phyloP scores from a whole-genome alignment of 1,140 invertebrate genomes.

The Drosophila nigrodunni region DNA sequence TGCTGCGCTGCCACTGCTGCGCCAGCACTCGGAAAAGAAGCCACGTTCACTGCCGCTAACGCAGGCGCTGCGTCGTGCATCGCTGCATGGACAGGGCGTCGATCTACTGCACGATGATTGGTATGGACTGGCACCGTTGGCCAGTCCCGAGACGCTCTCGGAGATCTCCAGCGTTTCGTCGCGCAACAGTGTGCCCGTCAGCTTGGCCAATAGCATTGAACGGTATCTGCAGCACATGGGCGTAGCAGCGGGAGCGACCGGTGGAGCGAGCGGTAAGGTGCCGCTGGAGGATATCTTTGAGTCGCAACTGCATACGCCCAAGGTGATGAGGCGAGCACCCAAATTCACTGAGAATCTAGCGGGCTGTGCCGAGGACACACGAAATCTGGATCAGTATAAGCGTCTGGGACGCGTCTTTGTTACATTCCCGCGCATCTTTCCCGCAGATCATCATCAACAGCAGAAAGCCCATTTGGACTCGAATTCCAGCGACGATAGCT shows the following conservation, averaged over 20 bases:
- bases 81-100: slow-evolving; percentile 72
- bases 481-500: slow-evolving; percentile 81
- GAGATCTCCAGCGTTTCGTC: slow-evolving; percentile 90
- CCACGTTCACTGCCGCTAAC: slow-evolving; percentile 58
- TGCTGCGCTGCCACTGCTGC: slow-evolving; percentile 44
- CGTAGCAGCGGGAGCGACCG: slow-evolving; percentile 12
- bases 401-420: slow-evolving; percentile 81
- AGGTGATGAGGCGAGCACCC: slow-evolving; percentile 87
- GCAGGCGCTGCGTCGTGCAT: slow-evolving; percentile 71
- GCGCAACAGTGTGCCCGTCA: slow-evolving; percentile 84
- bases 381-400: slow-evolving; percentile 81
- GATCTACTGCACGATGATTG: slow-evolving; percentile 88
- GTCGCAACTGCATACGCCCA: slow-evolving; percentile 85
- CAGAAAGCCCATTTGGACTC: slow-evolving; percentile 54
- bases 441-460: slow-evolving; percentile 23
- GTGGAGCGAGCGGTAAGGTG: slow-evolving; percentile 41
- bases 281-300: slow-evolving; percentile 74
- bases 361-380: slow-evolving; percentile 87
- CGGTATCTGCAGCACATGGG: slow-evolving; percentile 79
- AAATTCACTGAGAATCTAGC: slow-evolving; percentile 88
- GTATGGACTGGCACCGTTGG: slow-evolving; percentile 90
- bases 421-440: slow-evolving; percentile 75
- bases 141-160: slow-evolving; percentile 93
- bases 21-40: slow-evolving; percentile 70
- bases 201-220: slow-evolving; percentile 83